Evolutionary conservation across 1,140 invertebrate genomes (phyloP).

Genomic region (Magallana angulata): DNA sequence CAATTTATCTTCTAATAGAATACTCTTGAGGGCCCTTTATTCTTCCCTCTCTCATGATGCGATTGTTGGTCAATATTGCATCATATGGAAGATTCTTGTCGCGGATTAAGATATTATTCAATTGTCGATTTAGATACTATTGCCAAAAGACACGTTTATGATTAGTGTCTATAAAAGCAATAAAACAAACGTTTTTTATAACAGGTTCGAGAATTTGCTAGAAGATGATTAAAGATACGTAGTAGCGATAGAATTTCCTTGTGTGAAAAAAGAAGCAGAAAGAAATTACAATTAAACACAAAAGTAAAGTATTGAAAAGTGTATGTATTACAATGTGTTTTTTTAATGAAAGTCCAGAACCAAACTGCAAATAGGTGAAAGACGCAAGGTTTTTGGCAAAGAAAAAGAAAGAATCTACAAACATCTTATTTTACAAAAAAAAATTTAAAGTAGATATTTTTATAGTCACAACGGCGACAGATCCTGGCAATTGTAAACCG

Average conservation of each 20-base stretch:
- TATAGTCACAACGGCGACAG: slow-evolving; percentile 4
- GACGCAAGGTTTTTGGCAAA: not conserved
- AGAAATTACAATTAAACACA: too few relatives aligned
- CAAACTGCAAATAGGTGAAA: too few relatives aligned
- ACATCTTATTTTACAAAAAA: slow-evolving; percentile 16
- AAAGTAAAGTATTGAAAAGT: too few relatives aligned
- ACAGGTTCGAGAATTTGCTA: too few relatives aligned
- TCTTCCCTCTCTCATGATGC: not conserved
- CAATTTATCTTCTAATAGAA: too few relatives aligned
- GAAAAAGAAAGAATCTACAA: not conserved
- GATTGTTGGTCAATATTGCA: slow-evolving; percentile 21
- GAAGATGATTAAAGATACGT: too few relatives aligned
- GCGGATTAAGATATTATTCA: not conserved
- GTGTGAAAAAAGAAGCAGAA: too few relatives aligned
- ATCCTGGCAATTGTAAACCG: not conserved
- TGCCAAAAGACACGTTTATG: not conserved
- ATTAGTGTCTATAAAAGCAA: not conserved
- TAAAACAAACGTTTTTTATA: not conserved
- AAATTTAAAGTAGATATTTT: slow-evolving; percentile 14
- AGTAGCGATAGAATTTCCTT: too few relatives aligned
- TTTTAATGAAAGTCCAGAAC: too few relatives aligned
- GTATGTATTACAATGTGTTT: too few relatives aligned
- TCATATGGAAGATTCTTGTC: not conserved
- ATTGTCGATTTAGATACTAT: not conserved
- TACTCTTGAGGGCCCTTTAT: too few relatives aligned